Evolutionary conservation across 1,140 invertebrate genomes (phyloP), one percentile per base, ranked within the genome.

Genomic region (Achatina immaculata): DNA sequence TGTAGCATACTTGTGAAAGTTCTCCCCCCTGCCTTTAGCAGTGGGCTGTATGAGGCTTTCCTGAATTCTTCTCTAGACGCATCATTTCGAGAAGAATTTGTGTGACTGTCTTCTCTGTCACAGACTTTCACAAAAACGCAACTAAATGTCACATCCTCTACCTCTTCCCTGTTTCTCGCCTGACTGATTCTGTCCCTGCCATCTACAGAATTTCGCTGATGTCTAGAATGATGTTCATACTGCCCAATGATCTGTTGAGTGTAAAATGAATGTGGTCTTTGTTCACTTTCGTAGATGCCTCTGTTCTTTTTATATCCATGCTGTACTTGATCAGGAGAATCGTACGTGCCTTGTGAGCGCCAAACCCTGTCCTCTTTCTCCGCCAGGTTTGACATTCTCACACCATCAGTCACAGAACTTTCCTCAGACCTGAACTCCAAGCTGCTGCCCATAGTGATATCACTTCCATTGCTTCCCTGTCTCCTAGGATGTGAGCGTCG

Each of bases 381-480:
- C n/a, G 4, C 58, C 4, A 34, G 2, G 2, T 16, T 62, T 6
- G n/a, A 2, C 28, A 34, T 21, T 31, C 58, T 62, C 28, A 28
- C 0, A 34, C 28, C 31, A 34, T 31, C 28, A 31, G 28, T 4
- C 2, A 2, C 58, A 31, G 3, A 71, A 42, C 68, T 71, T 1
- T 38, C 24, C 9, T 42, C 38, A 71, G 68, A 71, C 38, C n/a
- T 6, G n/a, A 7, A 40, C 36, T 71, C 68, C 9, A 21, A 71
- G 24, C 68, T 71, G 34, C 68, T 71, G 2, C 68, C 68, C 68
- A 71, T 71, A 14, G 68, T 71, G 0, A 71, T 19, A 28, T 71
- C 68, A 42, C 68, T 71, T 71, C 38, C 68, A n/a, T 40, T 45
- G 24, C 38, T 42, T 40, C 68, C 6, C 21, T 31, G 68, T 42